phyloP scores from a whole-genome alignment of 1,140 invertebrate genomes.

The Forficula auricularia region DNA sequence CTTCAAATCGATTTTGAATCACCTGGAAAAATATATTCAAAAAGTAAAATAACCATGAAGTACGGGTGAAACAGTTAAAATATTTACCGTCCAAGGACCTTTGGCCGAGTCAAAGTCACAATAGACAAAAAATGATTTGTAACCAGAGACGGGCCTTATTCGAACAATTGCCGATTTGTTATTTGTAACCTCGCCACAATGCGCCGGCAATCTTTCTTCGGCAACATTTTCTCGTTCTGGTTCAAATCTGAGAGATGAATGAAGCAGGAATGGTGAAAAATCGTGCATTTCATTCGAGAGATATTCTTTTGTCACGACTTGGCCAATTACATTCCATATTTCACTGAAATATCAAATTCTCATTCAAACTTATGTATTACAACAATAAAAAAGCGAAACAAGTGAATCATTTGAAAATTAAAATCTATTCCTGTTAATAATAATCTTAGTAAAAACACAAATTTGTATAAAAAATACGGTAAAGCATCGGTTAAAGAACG shows the following conservation, averaged over 20 bases:
- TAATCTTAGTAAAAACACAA: no score
- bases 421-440: no score
- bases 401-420: no score
- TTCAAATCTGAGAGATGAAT: background rate
- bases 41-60: background rate
- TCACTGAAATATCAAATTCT: background rate
- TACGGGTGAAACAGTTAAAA: background rate
- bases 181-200: constrained; percentile 19
- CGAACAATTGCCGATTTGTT: constrained; percentile 24
- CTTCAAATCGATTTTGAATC: constrained; percentile 40
- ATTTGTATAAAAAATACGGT: no score
- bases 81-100: constrained; percentile 39
- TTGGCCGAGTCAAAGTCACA: constrained; percentile 36
- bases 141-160: constrained; percentile 18
- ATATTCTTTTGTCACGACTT: no score
- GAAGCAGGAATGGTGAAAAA: no score
- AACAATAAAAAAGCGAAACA: no score
- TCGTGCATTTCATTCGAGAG: no score
- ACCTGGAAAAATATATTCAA: constrained; percentile 17
- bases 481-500: no score
- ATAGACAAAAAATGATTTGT: constrained; percentile 35
- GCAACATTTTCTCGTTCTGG: background rate
- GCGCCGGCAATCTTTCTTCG: constrained; percentile 13
- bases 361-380: no score
- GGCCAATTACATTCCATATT: no score